Evolutionary conservation across 2,888 invertebrate species (phyloP), one percentile per base, ranked within the genome.

Genomic region (Hermodice carunculata): DNA sequence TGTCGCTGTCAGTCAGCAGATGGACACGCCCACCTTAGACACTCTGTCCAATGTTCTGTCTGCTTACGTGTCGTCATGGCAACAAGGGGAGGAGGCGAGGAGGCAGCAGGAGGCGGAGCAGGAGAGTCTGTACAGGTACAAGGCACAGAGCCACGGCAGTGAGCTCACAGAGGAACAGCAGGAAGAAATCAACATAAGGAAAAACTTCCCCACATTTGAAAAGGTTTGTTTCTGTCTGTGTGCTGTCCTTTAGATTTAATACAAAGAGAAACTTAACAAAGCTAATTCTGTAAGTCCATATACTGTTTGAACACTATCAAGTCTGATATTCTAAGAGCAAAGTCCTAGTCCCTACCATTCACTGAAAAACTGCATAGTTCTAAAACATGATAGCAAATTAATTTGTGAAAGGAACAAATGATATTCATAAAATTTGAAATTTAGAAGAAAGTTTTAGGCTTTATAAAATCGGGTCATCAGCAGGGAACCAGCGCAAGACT

Each of bases 1-100:
- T 34, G 89, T 91, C 0, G 88, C 91, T 0, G 81, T 93, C 0
- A 87, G 70, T 17, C 69, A 62, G n/a, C 64, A 69, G 29, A 57
- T 83, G 43, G 71, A 77, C 29, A 22, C 66, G 5, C 58, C 69
- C 29, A 62, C 76, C 14, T 46, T 76, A 4, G 46, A 40, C n/a
- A 68, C 72, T 31, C 69, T 83, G 69, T 74, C 72, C 26, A 48
- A 69, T 8, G 59, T 83, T 17, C 70, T 84, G 37, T 66, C 73
- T 28, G 69, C 89, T 44, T 89, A 94, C 56, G 91, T 92, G 26
- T 83, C 88, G 59, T 87, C 91, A 0, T 96, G 96, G 95, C 91
- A 91, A 77, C 89, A 90, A 63, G 93, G 94, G 75, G 91, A 94
- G 76, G 89, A 90, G 53, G 90, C 90, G 29, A 89, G 90, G 22